Evolutionary conservation across 2,797 vertebrate genomes (phyloP).

Genomic region (Simalia tracyae): DNA sequence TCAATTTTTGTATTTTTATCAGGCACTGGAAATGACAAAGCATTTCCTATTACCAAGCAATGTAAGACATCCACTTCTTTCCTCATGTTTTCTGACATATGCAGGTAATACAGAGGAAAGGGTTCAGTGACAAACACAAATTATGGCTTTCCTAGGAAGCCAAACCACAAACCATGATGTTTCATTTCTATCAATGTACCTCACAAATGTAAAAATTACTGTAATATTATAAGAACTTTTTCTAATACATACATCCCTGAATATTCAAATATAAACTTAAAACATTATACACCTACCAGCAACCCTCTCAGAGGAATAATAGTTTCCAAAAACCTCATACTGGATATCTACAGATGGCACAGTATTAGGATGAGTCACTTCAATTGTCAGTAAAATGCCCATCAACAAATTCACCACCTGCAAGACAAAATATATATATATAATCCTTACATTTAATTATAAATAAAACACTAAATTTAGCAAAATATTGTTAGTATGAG

Average conservation of each 20-base stretch:
- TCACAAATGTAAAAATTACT: not conserved
- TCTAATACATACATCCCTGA: not conserved
- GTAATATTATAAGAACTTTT: not conserved
- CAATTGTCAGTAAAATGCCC: constrained; percentile 95
- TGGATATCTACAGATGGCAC: constrained; percentile 91
- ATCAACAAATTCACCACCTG: constrained; percentile 96
- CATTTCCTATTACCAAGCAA: not conserved
- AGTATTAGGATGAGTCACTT: constrained; percentile 95
- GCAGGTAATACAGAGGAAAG: not conserved
- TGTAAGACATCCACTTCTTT: not conserved
- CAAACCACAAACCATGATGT: not conserved
- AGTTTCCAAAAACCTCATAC: constrained; percentile 97
- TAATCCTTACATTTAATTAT: not conserved
- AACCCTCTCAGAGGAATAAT: constrained; percentile 94
- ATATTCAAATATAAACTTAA: not conserved
- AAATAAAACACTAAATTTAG: not conserved
- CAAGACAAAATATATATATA: constrained; percentile 28
- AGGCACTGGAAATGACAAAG: not conserved
- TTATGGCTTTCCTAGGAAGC: not conserved
- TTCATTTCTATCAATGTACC: not conserved
- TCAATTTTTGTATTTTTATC: not conserved
- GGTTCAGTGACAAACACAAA: not conserved
- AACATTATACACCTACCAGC: constrained; percentile 79
- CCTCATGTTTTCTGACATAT: not conserved
- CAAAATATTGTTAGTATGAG: not conserved